A percentile compares a stretch with the other conserved stretches of the same genome.
phyloP scores from a whole-genome alignment of 1,140 invertebrate species.

The Eriocheir sinensis region DNA sequence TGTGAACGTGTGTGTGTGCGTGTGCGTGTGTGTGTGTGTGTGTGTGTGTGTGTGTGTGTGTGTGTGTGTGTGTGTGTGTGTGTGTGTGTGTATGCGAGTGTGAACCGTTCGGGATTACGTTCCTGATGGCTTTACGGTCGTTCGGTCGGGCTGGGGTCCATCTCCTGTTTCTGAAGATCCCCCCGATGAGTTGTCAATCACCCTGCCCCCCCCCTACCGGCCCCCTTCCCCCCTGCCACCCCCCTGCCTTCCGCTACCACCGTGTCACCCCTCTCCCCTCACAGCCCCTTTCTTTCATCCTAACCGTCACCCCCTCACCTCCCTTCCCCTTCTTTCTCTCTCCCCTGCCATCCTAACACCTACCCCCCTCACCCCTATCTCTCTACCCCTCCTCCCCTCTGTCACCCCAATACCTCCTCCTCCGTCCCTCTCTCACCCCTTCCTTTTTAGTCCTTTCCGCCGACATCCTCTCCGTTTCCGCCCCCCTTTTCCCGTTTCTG shows the following conservation, averaged over 20 bases:
- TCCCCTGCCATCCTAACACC: too few relatives aligned
- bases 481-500: too few relatives aligned
- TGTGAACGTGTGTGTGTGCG: not conserved
- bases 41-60: too few relatives aligned
- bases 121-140: slow-evolving; percentile 13
- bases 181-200: slow-evolving; percentile 22
- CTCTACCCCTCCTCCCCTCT: not conserved
- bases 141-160: not conserved
- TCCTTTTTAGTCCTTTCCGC: not conserved
- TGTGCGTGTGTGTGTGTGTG: not conserved
- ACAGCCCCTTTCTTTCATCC: not conserved
- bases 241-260: not conserved
- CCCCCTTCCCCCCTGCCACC: not conserved
- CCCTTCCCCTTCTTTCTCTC: not conserved
- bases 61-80: slow-evolving; percentile 10
- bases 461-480: not conserved
- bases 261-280: not conserved
- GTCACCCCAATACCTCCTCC: not conserved
- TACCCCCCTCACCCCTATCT: not conserved
- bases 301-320: too few relatives aligned
- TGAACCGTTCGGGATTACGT: not conserved
- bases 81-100: not conserved
- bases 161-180: slow-evolving; percentile 23
- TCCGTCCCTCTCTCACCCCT: not conserved
- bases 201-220: not conserved